Percentiles rank a stretch among this genome's conserved stretches.
phyloP scores from a whole-genome alignment of 2,797 vertebrate species.

The Aeoliscus strigatus region DNA sequence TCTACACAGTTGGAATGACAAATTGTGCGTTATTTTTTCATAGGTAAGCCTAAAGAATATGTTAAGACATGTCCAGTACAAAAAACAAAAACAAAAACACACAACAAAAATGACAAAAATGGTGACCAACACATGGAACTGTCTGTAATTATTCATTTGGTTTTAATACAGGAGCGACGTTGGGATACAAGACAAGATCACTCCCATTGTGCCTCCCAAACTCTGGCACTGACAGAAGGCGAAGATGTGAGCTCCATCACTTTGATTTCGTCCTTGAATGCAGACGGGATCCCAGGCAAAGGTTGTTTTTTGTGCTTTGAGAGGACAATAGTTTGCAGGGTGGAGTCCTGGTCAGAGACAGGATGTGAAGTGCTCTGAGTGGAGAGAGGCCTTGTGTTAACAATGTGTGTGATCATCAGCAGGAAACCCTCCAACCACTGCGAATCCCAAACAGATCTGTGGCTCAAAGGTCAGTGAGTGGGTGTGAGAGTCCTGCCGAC shows the following conservation, averaged over 20 bases:
- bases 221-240: conserved; percentile 1
- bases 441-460: conserved; percentile 26
- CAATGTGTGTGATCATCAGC: conserved; percentile 27
- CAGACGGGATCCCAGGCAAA: conserved; percentile 6
- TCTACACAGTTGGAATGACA: no score
- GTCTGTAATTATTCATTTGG: no score
- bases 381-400: conserved; percentile 17
- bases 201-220: no score
- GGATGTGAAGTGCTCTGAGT: conserved; percentile 34
- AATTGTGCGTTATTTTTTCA: no score
- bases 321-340: conserved; percentile 49
- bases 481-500: conserved; percentile 17
- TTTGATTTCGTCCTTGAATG: conserved; percentile 6
- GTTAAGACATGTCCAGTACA: no score
- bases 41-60: no score
- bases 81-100: no score
- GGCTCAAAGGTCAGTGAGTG: conserved; percentile 30
- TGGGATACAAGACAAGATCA: no score
- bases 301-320: conserved; percentile 34
- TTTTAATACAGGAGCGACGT: no score
- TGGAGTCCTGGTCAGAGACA: conserved; percentile 23
- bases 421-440: conserved; percentile 15
- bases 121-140: no score
- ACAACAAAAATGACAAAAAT: no score
- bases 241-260: conserved; percentile 4